Base-by-base conservation (phyloP, 2,888 invertebrate species). In the Syrista parreyssii region DNA sequence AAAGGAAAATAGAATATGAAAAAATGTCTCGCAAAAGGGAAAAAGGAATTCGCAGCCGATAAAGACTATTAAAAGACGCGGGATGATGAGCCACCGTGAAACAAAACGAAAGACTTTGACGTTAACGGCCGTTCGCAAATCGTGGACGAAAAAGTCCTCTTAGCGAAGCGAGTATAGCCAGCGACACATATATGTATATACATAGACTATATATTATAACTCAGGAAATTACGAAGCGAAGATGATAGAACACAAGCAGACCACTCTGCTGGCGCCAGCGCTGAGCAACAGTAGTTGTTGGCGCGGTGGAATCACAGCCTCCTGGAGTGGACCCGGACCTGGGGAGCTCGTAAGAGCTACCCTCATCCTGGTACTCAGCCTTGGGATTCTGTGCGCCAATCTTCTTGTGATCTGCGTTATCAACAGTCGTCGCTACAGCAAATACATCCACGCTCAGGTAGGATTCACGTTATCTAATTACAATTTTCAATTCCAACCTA, bases 361-460 rank as follows among this genome's bases (percentile, higher is more conserved):
- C 81, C 93, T 97, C 85, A 95, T 97, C 86, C 93, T 97, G 80
- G 92, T 95, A 6, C 92, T 97, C 80, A 96, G 97, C 68, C 93
- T 96, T 89, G 96, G 96, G 68, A 96, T 97, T 82, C 94, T 97
- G 71, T 94, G 95, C 55, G 96, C 97, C 72, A 97, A 97, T 90
- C 93, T 96, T 74, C 92, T 97, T 80, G 94, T 97, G 36, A 96
- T 97, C 84, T 94, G 96, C 85, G 97, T 97, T 75, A 94, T 97
- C 87, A 97, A 97, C 92, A 97, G 96, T 91, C 93, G 96, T 76
- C 93, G 96, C 81, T 97, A 96, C 91, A 94, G 96, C 87, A 96
- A 96, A 88, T 97, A 96, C 89, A 97, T 97, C 86, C 97, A 97
- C 89, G 96, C 96, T 86, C 97, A 97, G 96, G 97, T 97, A 91